A percentile compares a stretch with the other conserved stretches of the same genome.
Evolutionary conservation across 2,797 vertebrate species (phyloP).

Genomic region (Chelidonichthys spinosus): DNA sequence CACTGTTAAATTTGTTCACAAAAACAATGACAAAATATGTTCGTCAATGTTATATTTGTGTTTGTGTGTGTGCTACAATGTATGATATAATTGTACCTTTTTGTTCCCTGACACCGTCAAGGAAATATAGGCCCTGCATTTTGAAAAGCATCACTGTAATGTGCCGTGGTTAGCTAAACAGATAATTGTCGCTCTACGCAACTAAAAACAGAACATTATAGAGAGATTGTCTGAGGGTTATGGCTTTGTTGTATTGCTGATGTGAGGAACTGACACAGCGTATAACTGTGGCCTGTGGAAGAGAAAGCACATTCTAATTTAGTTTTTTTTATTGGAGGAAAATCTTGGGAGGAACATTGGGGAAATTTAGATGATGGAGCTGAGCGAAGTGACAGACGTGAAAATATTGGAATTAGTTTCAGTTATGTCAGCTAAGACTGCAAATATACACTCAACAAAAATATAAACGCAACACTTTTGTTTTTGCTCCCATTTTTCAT

Average conservation of each 20-base stretch:
- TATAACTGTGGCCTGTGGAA: constrained; percentile 39
- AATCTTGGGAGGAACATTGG: constrained; percentile 23
- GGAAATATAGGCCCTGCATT: constrained; percentile 30
- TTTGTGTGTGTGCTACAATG: background rate
- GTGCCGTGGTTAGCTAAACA: constrained; percentile 29
- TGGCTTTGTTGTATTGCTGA: constrained; percentile 21
- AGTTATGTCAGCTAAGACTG: background rate
- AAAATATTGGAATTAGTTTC: background rate
- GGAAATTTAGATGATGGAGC: constrained; percentile 15
- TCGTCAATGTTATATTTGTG: background rate
- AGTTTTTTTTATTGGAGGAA: constrained; percentile 38
- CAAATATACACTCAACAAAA: too few relatives aligned
- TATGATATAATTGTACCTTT: constrained; percentile 23
- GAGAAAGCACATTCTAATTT: constrained; percentile 26
- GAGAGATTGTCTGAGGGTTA: constrained; percentile 20
- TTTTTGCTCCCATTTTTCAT: too few relatives aligned
- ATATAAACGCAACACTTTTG: too few relatives aligned
- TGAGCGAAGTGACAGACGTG: constrained; percentile 15
- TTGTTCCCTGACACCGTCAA: background rate
- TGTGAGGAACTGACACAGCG: constrained; percentile 21
- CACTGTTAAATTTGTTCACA: background rate
- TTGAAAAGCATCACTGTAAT: constrained; percentile 22
- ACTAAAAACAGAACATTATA: constrained; percentile 49
- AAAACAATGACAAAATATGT: too few relatives aligned
- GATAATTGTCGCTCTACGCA: constrained; percentile 34